phyloP scores from a whole-genome alignment of 1,140 invertebrate species.

The Euura saliciscinereae region DNA sequence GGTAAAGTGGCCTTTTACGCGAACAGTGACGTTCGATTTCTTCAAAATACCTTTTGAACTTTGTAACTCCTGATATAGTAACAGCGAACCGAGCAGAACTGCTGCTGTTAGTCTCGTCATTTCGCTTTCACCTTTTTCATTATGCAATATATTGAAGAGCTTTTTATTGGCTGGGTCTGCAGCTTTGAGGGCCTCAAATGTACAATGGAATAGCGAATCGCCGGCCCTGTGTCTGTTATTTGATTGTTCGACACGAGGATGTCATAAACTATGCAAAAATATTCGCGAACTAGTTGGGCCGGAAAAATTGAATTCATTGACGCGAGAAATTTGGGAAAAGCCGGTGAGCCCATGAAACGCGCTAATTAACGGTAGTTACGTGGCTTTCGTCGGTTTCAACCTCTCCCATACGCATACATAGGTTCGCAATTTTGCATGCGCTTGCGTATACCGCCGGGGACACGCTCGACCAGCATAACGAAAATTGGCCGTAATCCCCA shows the following conservation, averaged over 20 bases:
- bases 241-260: no score
- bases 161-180: no score
- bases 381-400: background rate
- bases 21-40: background rate
- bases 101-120: no score
- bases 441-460: background rate
- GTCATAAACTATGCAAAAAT: background rate
- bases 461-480: background rate
- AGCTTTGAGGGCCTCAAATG: no score
- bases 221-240: no score
- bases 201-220: no score
- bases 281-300: background rate
- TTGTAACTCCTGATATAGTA: background rate
- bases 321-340: background rate
- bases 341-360: background rate
- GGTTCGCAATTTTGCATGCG: background rate
- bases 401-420: background rate
- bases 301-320: conserved; percentile 2
- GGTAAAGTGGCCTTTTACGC: background rate
- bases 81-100: no score
- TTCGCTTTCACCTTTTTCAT: background rate
- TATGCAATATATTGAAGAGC: background rate
- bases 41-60: background rate
- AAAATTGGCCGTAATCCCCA: background rate
- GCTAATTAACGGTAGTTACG: background rate